Percentiles rank a stretch among this genome's conserved stretches.
These are phyloP conservation scores for Pseudomugil gertrudae DNA, from an alignment of 2,797 vertebrate genomes.

Conservation along the genomic window DNA sequence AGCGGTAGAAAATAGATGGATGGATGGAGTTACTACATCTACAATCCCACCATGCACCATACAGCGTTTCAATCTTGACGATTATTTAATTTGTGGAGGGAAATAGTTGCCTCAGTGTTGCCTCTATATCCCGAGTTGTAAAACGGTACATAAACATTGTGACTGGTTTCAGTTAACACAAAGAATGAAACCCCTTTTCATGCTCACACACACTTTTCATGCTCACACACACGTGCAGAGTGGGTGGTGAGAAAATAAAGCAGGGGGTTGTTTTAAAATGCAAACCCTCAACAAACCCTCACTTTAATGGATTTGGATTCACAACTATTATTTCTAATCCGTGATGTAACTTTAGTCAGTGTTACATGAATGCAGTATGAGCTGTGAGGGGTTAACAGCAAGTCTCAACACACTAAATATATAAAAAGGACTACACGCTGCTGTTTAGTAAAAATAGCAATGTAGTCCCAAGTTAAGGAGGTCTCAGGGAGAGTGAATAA, in stretches of 20 bases:
- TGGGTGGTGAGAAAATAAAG: conserved; percentile 34
- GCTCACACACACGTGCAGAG: conserved; percentile 11
- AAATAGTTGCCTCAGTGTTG: not conserved
- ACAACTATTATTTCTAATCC: conserved; percentile 6
- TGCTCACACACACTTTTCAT: conserved; percentile 4
- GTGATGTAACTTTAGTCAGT: conserved; percentile 24
- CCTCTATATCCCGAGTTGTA: not conserved
- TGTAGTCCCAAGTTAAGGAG: conserved; percentile 1
- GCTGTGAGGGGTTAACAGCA: conserved; percentile 30
- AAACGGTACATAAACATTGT: conserved; percentile 1
- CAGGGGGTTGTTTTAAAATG: conserved; percentile 34
- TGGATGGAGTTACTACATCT: too few species aligned
- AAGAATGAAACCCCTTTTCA: conserved; percentile 7
- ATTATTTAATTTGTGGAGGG: not conserved
- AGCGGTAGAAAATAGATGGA: too few species aligned
- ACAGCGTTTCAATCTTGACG: not conserved
- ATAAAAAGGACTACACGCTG: conserved; percentile 24
- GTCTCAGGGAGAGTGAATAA: not conserved
- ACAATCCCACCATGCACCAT: not conserved
- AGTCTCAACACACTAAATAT: conserved; percentile 38
- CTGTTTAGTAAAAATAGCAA: conserved; percentile 36
- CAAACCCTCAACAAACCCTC: conserved; percentile 10
- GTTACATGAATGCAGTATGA: conserved; percentile 8
- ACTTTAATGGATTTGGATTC: conserved; percentile 31
- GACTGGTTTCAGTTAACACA: conserved; percentile 4